These are phyloP conservation scores for Colistium nudipinnis DNA, from an alignment of 2,113 vertebrate species.

Conservation along the genomic window DNA sequence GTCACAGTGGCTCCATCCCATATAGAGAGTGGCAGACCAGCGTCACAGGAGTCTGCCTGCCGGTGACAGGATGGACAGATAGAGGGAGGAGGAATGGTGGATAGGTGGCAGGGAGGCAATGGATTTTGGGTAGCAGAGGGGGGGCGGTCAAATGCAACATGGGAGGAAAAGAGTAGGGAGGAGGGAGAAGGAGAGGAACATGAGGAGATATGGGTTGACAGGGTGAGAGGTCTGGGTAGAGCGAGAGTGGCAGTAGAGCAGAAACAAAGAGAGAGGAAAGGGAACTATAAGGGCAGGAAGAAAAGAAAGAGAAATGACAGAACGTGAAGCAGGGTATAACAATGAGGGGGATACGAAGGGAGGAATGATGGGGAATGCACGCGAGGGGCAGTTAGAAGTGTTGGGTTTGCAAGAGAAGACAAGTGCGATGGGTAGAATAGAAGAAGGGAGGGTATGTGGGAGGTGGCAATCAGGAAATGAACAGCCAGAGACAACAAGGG, in stretches of 20 bases:
- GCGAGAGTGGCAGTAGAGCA: slow-evolving; percentile 9
- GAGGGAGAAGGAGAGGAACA: slow-evolving; percentile 7
- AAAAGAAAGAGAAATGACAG: background rate
- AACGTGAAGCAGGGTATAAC: background rate
- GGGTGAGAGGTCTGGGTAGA: slow-evolving; percentile 28
- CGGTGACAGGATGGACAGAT: slow-evolving; percentile 30
- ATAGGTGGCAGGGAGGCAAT: slow-evolving; percentile 19
- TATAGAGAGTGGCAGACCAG: slow-evolving; percentile 43
- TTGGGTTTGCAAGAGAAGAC: background rate
- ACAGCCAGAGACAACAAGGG: slow-evolving; percentile 4
- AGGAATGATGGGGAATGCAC: background rate
- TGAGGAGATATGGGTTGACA: slow-evolving; percentile 16
- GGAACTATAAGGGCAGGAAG: background rate
- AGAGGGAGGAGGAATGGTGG: slow-evolving; percentile 25
- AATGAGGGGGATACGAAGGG: background rate
- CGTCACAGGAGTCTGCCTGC: slow-evolving; percentile 28
- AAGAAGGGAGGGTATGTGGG: background rate
- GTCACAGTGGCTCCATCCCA: slow-evolving; percentile 8
- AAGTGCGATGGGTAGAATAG: background rate
- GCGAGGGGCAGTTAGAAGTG: background rate
- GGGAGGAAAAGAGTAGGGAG: background rate
- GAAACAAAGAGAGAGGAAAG: background rate
- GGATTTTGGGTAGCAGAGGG: slow-evolving; percentile 45
- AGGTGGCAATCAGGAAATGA: background rate
- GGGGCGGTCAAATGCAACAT: slow-evolving; percentile 27